Evolutionary conservation across 92 coral and sea anemone species (phyloP), one percentile per base, ranked within the genome.

Genomic region (Metridium senile): DNA sequence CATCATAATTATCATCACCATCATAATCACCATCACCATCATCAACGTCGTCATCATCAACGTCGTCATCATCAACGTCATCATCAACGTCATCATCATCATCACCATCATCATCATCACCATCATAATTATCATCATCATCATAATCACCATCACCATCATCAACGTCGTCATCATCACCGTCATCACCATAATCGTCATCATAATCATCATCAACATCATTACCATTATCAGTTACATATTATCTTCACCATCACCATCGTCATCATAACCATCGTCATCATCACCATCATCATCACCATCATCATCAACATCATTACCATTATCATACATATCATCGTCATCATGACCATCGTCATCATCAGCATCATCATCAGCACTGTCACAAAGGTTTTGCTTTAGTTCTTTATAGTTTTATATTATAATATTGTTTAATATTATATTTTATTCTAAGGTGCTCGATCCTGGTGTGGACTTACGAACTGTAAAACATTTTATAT

Each of bases 381-480:
- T 13, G 13, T 39, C 49, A 6, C 13, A 39, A 39, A 4, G 6
- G 49, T 39, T 13, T 13, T 4, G 49, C 13, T 39, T 39, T 39
- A n/a, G n/a, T n/a, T 39, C 49, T 39, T 6, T 39, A 4, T 39
- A 39, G 49, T 13, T 4, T 39, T 39, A 13, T 39, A 4, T 39
- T 39, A 39, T 39, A n/a, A n/a, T n/a, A n/a, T n/a, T n/a, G n/a
- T 39, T 13, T 39, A 39, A 39, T 6, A 4, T 13, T 13, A 39
- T 39, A 4, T 26, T 22, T 10, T 22, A 1, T 21, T 46, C 2
- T 33, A 58, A 94, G 98, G 93, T 91, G 26, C 47, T 91, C 53
- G 98, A 91, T 29, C 93, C 98, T 22, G 84, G 85, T 47, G 87
- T 94, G 95, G 98, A 94, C 72, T 76, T 94, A 67, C 79, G 98